A percentile compares a stretch with the other conserved stretches of the same genome.
These are phyloP conservation scores for Spialia ferax DNA, from an alignment of 2,888 invertebrate species.

Conservation along the genomic window DNA sequence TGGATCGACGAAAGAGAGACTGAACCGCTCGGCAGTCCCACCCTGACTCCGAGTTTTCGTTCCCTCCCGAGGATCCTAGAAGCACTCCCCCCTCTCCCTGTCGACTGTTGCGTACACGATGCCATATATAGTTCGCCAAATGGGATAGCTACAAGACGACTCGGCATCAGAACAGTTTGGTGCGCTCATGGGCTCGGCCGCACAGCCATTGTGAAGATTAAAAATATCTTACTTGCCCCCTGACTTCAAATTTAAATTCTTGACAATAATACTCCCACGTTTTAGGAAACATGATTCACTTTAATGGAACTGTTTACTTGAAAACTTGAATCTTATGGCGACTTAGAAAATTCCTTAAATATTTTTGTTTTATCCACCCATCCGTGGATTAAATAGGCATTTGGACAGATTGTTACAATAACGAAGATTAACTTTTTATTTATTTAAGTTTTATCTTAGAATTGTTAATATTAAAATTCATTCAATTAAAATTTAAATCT, in stretches of 20 bases:
- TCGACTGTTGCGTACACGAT: conserved; percentile 58
- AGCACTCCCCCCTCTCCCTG: conserved; percentile 56
- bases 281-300: background rate
- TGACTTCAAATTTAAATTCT: too few species aligned
- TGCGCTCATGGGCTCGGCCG: conserved; percentile 62
- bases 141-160: conserved; percentile 62
- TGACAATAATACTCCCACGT: background rate
- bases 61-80: conserved; percentile 65
- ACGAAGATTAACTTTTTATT: too few species aligned
- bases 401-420: too few species aligned
- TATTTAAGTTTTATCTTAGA: too few species aligned
- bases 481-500: too few species aligned
- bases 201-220: conserved; percentile 54
- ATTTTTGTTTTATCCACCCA: too few species aligned
- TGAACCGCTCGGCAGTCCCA: conserved; percentile 83
- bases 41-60: conserved; percentile 80
- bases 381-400: too few species aligned
- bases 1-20: conserved; percentile 83
- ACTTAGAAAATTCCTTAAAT: too few species aligned
- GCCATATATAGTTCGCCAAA: conserved; percentile 84
- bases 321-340: too few species aligned
- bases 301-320: background rate
- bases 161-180: conserved; percentile 69
- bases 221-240: conserved; percentile 70
- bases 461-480: too few species aligned